These are phyloP conservation scores for Lacerta bilineata DNA, from an alignment of 2,797 vertebrate genomes.

Conservation along the genomic window DNA sequence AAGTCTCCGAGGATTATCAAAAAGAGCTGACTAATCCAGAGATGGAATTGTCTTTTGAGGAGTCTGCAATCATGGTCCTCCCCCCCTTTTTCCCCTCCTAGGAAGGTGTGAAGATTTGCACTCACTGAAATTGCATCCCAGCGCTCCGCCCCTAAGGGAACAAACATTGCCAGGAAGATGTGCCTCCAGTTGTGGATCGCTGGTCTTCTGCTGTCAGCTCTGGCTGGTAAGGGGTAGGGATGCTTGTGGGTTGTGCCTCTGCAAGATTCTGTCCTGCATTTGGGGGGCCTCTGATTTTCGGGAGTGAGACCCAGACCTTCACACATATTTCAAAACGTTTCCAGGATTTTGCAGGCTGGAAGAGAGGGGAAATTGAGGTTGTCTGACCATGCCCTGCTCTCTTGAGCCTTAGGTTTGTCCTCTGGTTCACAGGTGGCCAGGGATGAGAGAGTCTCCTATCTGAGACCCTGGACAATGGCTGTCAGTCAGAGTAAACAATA, in stretches of 20 bases:
- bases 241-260: not conserved
- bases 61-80: not conserved
- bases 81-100: not conserved
- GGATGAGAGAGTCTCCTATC: not conserved
- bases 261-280: not conserved
- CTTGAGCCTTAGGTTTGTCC: too few relatives aligned
- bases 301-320: not conserved
- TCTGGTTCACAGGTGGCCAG: not conserved
- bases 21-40: not conserved
- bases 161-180: not conserved
- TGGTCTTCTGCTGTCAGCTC: slow-evolving; percentile 52
- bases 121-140: accelerated
- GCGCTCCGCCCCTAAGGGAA: accelerated
- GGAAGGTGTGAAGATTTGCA: not conserved
- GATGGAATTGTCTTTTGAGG: not conserved
- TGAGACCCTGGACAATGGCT: not conserved
- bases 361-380: not conserved
- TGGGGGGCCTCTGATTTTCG: not conserved
- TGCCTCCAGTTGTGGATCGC: not conserved
- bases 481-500: too few relatives aligned
- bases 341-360: not conserved
- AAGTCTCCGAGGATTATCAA: not conserved
- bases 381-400: not conserved
- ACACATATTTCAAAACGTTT: not conserved
- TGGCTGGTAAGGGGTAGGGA: slow-evolving; percentile 68